phyloP scores from a whole-genome alignment of 2,888 invertebrate species.

The Terebella lapidaria region DNA sequence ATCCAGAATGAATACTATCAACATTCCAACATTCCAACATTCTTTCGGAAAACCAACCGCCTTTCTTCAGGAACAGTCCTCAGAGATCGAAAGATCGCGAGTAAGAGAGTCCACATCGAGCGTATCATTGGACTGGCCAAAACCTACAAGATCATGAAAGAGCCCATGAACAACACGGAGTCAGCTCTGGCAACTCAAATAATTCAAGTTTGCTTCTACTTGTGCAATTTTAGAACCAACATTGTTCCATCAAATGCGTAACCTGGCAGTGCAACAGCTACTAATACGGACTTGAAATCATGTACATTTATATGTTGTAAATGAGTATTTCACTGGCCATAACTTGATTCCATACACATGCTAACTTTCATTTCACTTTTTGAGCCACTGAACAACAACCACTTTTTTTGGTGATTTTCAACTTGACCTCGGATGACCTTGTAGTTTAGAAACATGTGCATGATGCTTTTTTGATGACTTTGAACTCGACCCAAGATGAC shows the following conservation, averaged over 20 bases:
- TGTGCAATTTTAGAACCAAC: conserved; percentile 8
- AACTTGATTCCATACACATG: too few species aligned
- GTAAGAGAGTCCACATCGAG: conserved; percentile 26
- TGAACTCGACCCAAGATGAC: too few species aligned
- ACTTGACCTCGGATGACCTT: too few species aligned
- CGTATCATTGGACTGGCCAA: conserved; percentile 22
- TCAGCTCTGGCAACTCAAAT: conserved; percentile 2
- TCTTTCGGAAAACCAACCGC: conserved; percentile 25
- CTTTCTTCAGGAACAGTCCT: conserved; percentile 15
- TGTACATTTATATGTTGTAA: too few species aligned
- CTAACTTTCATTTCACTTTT: too few species aligned
- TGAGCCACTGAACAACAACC: too few species aligned
- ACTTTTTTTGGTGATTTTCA: too few species aligned
- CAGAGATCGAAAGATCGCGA: conserved; percentile 22
- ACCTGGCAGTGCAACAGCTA: too few species aligned
- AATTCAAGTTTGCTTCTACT: conserved; percentile 1
- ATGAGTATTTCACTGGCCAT: too few species aligned
- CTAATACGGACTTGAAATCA: too few species aligned
- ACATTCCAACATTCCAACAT: conserved; percentile 27
- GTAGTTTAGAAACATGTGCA: too few species aligned
- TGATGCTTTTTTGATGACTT: too few species aligned
- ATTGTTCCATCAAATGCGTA: conserved; percentile 10
- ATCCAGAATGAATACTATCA: conserved; percentile 17
- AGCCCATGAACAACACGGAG: conserved; percentile 8
- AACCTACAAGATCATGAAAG: conserved; percentile 12